Percentiles rank a stretch among this genome's conserved stretches.
Evolutionary conservation across 2,113 vertebrate species (phyloP).

Genomic region (Abramis brama): DNA sequence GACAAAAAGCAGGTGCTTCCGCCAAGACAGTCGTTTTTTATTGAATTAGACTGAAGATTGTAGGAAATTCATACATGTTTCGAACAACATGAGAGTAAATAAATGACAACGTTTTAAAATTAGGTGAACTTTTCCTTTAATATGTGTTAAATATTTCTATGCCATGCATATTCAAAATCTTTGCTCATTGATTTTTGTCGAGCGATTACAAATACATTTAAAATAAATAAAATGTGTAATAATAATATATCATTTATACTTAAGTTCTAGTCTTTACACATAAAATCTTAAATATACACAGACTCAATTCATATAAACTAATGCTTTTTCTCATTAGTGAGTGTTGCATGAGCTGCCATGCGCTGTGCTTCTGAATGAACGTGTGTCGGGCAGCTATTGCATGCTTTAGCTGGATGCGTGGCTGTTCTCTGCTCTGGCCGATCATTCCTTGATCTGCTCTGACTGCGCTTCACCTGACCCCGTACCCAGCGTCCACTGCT

Average conservation of each 20-base stretch:
- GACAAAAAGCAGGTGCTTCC: too few species aligned
- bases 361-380: conserved; percentile 76
- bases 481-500: conserved; percentile 38
- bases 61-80: neutral
- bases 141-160: too few species aligned
- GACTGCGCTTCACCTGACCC: conserved; percentile 70
- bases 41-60: neutral
- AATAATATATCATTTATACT: neutral
- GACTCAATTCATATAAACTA: conserved; percentile 37
- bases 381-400: conserved; percentile 18
- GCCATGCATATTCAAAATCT: neutral
- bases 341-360: conserved; percentile 91
- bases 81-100: neutral
- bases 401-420: conserved; percentile 34
- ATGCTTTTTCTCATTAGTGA: conserved; percentile 80
- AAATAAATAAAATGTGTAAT: neutral
- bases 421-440: conserved; percentile 47
- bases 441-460: conserved; percentile 72
- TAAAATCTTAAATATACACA: neutral
- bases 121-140: neutral
- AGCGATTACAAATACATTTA: neutral
- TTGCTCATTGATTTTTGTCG: neutral
- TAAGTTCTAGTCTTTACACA: neutral
- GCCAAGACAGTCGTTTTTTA: too few species aligned
- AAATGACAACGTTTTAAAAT: neutral